phyloP scores from a whole-genome alignment of 2,888 invertebrate genomes.

The Axea sp. region DNA sequence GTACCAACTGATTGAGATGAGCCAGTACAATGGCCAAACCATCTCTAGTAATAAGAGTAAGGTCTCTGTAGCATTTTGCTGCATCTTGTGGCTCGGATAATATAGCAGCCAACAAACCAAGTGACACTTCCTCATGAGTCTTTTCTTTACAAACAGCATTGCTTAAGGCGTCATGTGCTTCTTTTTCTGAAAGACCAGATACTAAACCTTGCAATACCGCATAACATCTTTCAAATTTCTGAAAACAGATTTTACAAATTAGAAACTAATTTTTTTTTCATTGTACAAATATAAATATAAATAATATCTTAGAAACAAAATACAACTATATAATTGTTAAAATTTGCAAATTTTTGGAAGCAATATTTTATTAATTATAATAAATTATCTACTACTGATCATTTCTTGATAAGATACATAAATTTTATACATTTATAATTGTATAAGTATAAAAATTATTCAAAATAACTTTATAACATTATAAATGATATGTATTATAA shows the following conservation, averaged over 20 bases:
- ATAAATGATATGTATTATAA: too few species aligned
- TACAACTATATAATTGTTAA: too few species aligned
- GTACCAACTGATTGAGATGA: conserved; percentile 90
- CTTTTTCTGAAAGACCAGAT: conserved; percentile 93
- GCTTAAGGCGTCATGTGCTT: conserved; percentile 94
- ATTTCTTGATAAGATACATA: too few species aligned
- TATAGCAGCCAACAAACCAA: conserved; percentile 93
- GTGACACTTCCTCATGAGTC: conserved; percentile 95
- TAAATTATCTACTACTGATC: too few species aligned
- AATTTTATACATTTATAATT: too few species aligned
- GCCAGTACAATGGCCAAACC: conserved; percentile 90
- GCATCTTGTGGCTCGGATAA: conserved; percentile 92
- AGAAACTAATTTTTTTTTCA: conserved; percentile 59
- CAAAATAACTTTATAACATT: too few species aligned
- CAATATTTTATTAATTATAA: too few species aligned
- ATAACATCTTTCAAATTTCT: conserved; percentile 95
- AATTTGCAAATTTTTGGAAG: too few species aligned
- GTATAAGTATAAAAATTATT: too few species aligned
- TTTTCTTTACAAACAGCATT: conserved; percentile 92
- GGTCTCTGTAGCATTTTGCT: conserved; percentile 93
- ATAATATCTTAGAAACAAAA: too few species aligned
- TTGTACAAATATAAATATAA: too few species aligned
- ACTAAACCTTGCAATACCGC: conserved; percentile 88
- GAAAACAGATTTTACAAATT: conserved; percentile 75
- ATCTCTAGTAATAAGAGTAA: conserved; percentile 93